Percentiles rank a stretch among this genome's conserved stretches.
These are phyloP conservation scores for Amblyjoppa proteus DNA, from an alignment of 2,888 invertebrate genomes.

Conservation along the genomic window DNA sequence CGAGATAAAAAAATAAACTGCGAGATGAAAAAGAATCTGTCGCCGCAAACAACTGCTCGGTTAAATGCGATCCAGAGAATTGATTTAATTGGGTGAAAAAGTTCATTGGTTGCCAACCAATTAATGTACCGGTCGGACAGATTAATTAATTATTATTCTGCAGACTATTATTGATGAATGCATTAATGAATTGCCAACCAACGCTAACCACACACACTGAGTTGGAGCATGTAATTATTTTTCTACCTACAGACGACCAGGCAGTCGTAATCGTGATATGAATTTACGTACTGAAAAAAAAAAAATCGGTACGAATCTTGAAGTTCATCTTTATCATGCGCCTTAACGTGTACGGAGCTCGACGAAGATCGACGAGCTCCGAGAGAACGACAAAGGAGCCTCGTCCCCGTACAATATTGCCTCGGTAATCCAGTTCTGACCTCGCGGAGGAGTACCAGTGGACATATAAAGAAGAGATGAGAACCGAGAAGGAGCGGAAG, in stretches of 20 bases:
- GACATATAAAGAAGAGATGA: conserved; percentile 66
- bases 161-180: too few species aligned
- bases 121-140: too few species aligned
- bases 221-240: neutral
- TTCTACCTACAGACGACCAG: neutral
- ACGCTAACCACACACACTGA: too few species aligned
- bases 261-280: neutral
- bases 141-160: too few species aligned
- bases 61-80: neutral
- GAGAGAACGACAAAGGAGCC: conserved; percentile 73
- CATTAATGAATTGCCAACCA: too few species aligned
- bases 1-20: neutral
- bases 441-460: conserved; percentile 56
- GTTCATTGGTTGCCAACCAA: too few species aligned
- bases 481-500: conserved; percentile 49
- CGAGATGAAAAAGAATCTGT: neutral
- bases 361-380: conserved; percentile 67
- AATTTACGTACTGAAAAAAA: neutral
- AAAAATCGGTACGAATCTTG: neutral
- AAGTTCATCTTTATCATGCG: neutral
- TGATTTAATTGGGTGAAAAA: too few species aligned
- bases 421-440: conserved; percentile 67
- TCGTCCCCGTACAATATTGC: conserved; percentile 59
- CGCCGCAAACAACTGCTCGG: neutral
- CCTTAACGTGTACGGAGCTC: conserved; percentile 35